Conservation (phyloP, 2,797 vertebrate species). For the Nothura maculosa region DNA sequence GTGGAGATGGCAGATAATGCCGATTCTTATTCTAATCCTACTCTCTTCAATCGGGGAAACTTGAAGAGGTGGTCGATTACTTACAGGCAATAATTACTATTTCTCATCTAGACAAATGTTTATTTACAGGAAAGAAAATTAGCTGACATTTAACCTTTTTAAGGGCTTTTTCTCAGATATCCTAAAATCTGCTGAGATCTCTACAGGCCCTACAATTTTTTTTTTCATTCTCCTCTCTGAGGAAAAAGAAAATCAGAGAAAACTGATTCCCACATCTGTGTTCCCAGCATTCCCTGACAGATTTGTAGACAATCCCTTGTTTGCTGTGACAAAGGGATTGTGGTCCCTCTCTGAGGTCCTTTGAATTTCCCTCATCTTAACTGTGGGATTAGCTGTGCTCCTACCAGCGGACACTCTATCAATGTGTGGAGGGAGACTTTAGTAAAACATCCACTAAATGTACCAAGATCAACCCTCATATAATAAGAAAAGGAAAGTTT, state of each 20-base stretch:
- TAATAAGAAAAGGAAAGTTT: background rate
- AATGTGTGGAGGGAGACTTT: background rate
- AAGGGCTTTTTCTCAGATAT: background rate
- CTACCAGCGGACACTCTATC: background rate
- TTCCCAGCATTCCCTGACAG: background rate
- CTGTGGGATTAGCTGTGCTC: background rate
- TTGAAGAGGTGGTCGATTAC: background rate
- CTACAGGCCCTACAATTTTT: rapidly evolving
- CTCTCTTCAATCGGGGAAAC: background rate
- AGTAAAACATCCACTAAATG: background rate
- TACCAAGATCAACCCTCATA: background rate
- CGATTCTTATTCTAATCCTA: background rate
- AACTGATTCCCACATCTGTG: background rate
- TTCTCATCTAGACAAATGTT: background rate
- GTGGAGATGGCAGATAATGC: background rate
- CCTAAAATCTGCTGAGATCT: background rate
- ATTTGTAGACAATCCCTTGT: rapidly evolving
- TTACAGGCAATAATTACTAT: background rate
- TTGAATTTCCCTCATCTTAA: background rate
- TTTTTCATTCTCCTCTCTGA: background rate
- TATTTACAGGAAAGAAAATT: background rate
- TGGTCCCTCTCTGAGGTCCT: background rate
- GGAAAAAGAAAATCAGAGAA: background rate
- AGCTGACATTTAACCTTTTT: background rate
- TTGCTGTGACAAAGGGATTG: background rate